Conservation (phyloP, 1,140 invertebrate genomes). For the Cydia pomonella region DNA sequence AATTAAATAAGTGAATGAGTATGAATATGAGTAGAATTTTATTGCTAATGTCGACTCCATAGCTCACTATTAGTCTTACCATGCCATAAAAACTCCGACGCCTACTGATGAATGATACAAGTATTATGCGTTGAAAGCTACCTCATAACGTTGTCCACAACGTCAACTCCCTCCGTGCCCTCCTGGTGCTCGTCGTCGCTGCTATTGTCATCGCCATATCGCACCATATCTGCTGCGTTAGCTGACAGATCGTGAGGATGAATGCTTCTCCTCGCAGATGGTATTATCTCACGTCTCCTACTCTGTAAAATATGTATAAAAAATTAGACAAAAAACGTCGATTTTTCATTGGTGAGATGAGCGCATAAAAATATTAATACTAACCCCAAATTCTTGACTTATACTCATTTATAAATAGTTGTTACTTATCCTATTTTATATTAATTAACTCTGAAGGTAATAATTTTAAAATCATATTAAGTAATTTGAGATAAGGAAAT, state of each 20-base stretch:
- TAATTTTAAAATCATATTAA: background rate
- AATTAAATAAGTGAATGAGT: no score
- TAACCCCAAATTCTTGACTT: constrained; percentile 10
- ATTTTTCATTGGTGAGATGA: background rate
- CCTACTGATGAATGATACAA: no score
- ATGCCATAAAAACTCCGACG: no score
- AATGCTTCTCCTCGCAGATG: constrained; percentile 56
- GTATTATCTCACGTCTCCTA: constrained; percentile 49
- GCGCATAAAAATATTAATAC: background rate
- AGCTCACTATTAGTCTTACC: no score
- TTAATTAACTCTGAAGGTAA: background rate
- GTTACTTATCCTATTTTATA: background rate
- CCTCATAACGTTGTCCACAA: constrained; percentile 69
- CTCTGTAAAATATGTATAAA: constrained; percentile 41
- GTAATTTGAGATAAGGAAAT: background rate
- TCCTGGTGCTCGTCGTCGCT: background rate
- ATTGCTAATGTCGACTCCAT: no score
- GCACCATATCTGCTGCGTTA: constrained; percentile 45
- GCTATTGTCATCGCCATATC: constrained; percentile 45
- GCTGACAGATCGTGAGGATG: constrained; percentile 43
- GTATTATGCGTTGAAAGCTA: background rate
- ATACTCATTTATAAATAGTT: constrained; percentile 22
- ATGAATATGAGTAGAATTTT: no score
- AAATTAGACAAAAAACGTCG: background rate
- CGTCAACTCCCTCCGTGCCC: constrained; percentile 48